Base-by-base conservation (phyloP, 2,797 vertebrate species). In the Hydrocynus forskahlii region DNA sequence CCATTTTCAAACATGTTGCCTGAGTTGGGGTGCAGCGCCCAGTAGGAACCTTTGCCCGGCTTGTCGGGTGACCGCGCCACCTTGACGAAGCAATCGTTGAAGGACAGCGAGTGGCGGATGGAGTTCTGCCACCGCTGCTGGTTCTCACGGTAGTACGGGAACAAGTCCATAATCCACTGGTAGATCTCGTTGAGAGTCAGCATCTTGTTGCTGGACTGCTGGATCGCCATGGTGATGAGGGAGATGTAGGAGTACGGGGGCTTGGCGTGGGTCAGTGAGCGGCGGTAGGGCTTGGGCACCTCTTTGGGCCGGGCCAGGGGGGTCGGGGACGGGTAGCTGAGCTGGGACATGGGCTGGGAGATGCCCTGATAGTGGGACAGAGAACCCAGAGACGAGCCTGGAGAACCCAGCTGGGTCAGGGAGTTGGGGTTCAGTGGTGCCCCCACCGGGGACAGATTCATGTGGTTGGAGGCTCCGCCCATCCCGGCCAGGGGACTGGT, bases 101-200 rank as follows among this genome's bases (percentile, higher is more conserved):
- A 97, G 78, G 96, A 97, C 7, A 97, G 94, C 0, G 96, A 97
- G 88, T 97, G 96, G 82, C 96, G 95, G 86, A 97, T 97, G 83
- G 96, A 96, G 91, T 97, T 97, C 90, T 97, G 96, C 96, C 96
- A 97, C 62, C 96, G 95, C 86, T 97, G 96, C 90, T 97, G 96
- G 93, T 96, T 97, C 89, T 97, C 95, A 0, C 96, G 93, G 86
- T 97, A 97, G 89, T 96, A 97, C 0, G 96, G 96, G 89, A 97
- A 97, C 84, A 97, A 93, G 89, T 97, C 96, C 96, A 97, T 97
- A 93, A 97, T 97, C 96, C 96, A 97, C 87, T 97, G 96, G 92
- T 97, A 97, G 90, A 97, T 97, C 92, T 97, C 96, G 0, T 96
- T 97, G 66, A 97, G 92, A 0, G 96, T 97, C 50, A 97, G 93